These are phyloP conservation scores for Syngnathus typhle DNA, from an alignment of 2,113 vertebrate genomes.

Conservation along the genomic window DNA sequence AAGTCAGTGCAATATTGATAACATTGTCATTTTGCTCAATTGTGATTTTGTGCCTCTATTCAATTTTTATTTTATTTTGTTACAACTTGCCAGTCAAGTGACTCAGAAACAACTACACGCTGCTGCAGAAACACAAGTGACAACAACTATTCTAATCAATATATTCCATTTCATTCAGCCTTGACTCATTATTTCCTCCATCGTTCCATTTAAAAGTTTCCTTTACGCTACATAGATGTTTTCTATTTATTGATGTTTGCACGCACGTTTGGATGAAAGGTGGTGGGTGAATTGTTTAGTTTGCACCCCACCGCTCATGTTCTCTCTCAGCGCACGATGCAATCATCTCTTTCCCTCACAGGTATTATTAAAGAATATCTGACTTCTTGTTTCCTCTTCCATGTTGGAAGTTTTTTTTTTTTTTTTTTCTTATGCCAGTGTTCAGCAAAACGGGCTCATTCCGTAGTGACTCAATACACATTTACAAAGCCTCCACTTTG, in stretches of 20 bases:
- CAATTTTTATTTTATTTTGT: not conserved
- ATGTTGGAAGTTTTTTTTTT: conserved; percentile 27
- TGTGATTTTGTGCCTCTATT: not conserved
- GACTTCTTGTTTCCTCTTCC: conserved; percentile 29
- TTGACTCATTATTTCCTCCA: not conserved
- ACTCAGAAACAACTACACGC: not conserved
- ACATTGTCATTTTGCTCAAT: not conserved
- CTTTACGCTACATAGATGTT: not conserved
- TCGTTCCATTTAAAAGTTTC: not conserved
- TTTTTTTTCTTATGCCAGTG: not conserved
- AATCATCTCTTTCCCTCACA: not conserved
- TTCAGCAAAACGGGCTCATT: not conserved
- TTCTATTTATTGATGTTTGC: not conserved
- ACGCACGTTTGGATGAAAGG: not conserved
- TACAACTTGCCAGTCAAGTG: not conserved
- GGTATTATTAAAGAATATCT: conserved; percentile 6
- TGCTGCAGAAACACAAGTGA: not conserved
- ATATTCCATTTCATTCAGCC: not conserved
- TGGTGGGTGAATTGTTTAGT: not conserved
- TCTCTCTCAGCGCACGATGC: not conserved
- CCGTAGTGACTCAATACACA: not conserved
- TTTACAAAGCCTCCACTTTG: not conserved
- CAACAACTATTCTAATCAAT: not conserved
- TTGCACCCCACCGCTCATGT: not conserved
- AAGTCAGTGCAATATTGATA: not conserved